Evolutionary conservation across 2,113 vertebrate genomes (phyloP).

Genomic region (Sceloporus undulatus): DNA sequence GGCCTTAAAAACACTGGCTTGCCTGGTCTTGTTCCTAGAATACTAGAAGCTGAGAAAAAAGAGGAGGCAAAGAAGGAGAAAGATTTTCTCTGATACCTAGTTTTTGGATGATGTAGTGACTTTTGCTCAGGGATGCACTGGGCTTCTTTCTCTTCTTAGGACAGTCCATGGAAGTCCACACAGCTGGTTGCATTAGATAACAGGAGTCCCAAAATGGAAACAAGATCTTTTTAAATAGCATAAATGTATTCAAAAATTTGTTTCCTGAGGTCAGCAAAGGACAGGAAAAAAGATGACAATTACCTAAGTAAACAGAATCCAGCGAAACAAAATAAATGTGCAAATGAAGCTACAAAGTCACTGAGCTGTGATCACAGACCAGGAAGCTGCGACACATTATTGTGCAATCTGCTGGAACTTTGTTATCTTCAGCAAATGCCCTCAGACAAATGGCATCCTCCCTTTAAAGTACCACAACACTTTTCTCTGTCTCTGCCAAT

Average conservation of each 20-base stretch:
- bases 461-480: conserved; percentile 28
- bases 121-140: conserved; percentile 61
- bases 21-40: conserved; percentile 19
- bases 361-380: conserved; percentile 24
- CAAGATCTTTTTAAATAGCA: background rate
- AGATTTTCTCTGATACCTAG: conserved; percentile 38
- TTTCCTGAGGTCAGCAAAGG: conserved; percentile 78
- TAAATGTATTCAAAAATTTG: conserved; percentile 51
- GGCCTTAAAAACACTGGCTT: conserved; percentile 32
- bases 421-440: conserved; percentile 48
- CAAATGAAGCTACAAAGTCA: conserved; percentile 1
- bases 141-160: conserved; percentile 41
- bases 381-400: conserved; percentile 1
- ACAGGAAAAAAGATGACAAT: conserved; percentile 74
- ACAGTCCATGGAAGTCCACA: conserved; percentile 59
- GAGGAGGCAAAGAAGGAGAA: background rate
- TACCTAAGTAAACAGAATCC: conserved; percentile 69
- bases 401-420: conserved; percentile 34
- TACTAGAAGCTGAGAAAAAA: conserved; percentile 6
- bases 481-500: fast-evolving
- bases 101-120: conserved; percentile 49
- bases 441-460: conserved; percentile 32
- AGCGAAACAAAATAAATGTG: conserved; percentile 39
- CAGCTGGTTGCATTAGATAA: conserved; percentile 62
- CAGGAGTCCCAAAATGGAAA: conserved; percentile 74